Evolutionary conservation across 2,888 invertebrate species (phyloP), one percentile per base, ranked within the genome.

Genomic region (Hanleya hanleyi): DNA sequence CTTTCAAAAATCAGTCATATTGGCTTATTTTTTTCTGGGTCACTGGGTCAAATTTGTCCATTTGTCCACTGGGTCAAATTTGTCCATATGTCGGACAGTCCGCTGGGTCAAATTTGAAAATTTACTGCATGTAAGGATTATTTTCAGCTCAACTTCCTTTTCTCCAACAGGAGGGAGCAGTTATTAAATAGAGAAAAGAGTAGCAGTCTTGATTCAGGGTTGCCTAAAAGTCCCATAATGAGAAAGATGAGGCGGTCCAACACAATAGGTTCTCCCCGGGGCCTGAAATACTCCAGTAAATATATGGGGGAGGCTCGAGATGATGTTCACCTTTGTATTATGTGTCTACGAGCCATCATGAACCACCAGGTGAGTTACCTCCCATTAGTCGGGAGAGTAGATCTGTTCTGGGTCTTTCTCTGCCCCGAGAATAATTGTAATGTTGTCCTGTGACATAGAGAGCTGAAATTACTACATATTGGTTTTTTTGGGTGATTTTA

Each of bases 281-380:
- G 82, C 33, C 76, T 84, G n/a, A 78, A 82, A 26, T 82, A 83
- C 70, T 84, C 81, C 70, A 84, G 84, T 67, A 89, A 88, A 75
- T 88, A 89, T 78, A 87, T 90, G 83, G 90, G 89, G 3, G 89
- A 90, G 70, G 87, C 97, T 73, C 96, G 97, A 78, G 99, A 99
- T 91, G 99, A 99, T 90, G 98, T 99, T 87, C 99, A 99, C 92
- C 97, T 99, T 76, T 98, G 98, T 92, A 98, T 99, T 87, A 96
- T 98, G 95, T 99, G 99, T 90, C 94, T 99, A 93, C 93, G 99
- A 73, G 99, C 99, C 84, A 98, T 99, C 88, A 99, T 99, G 99
- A 99, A 99, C 92, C 99, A 99, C 90, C 99, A 99, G 93, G 92
- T 93, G 78, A 41, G 73, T 36, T 29, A 64, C 36, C 37, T 35